phyloP scores from a whole-genome alignment of 2,113 vertebrate species.

The Pelvicachromis taeniatus region DNA sequence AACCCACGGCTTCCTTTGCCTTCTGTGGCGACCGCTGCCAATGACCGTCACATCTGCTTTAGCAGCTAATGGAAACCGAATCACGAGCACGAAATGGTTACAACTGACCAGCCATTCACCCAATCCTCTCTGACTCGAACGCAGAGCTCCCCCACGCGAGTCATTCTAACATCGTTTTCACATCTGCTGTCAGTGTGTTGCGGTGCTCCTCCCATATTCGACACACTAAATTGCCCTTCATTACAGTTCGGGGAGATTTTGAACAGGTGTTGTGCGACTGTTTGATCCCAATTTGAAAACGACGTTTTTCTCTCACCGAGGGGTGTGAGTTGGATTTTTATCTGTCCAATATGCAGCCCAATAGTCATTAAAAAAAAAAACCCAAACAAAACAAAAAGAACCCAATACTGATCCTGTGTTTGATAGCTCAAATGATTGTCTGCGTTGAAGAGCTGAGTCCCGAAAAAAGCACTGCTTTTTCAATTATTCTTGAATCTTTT shows the following conservation, averaged over 20 bases:
- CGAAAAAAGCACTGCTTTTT: background rate
- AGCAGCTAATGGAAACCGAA: constrained; percentile 11
- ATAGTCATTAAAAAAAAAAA: background rate
- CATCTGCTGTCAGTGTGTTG: constrained; percentile 27
- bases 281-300: background rate
- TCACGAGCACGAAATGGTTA: background rate
- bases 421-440: background rate
- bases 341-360: background rate
- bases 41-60: constrained; percentile 45
- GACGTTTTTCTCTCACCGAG: background rate
- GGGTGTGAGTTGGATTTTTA: background rate
- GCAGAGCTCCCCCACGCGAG: background rate
- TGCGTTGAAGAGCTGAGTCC: background rate
- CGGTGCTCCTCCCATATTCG: background rate
- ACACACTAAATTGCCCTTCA: constrained; percentile 21
- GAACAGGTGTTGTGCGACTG: constrained; percentile 31
- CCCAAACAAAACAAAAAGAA: rapidly evolving
- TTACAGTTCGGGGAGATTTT: constrained; percentile 24
- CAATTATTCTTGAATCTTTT: background rate
- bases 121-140: background rate
- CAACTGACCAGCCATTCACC: constrained; percentile 15
- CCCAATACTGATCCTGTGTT: background rate
- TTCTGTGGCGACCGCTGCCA: background rate
- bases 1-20: background rate
- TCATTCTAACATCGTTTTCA: background rate